Base-by-base conservation (phyloP, 2,113 vertebrate genomes). In the Gambusia holbrooki region DNA sequence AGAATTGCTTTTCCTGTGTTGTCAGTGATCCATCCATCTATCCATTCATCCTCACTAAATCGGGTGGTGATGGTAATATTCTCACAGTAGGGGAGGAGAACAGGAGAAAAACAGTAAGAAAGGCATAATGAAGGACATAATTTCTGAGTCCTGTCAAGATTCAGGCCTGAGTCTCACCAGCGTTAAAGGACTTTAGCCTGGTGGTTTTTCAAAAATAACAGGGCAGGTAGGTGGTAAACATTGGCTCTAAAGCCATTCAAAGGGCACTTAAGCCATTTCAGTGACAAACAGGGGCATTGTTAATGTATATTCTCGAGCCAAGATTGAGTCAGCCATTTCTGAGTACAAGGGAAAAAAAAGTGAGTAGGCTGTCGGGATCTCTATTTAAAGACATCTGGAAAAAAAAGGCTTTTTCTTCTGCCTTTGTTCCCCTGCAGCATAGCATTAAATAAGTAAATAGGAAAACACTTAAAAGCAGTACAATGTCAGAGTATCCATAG, bases 371-470 rank as follows among this genome's bases (percentile, higher is more conserved):
- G 82, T 80, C 79, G 81, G 87, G 69, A 84, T 79, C 77, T 83
- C 86, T 89, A 85, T 92, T 93, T 90, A 85, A 88, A 89, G 89
- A 89, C 83, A 79, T 91, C 81, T 66, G 70, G 27, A 27, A 90
- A 82, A 76, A 62, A 83, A 62, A 79, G 28, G 73, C 73, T 40
- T 83, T 88, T 76, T 83, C 81, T 76, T 67, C 76, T 85, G 1
- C 73, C 85, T 54, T 77, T 68, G 7, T 80, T 87, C 85, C 22
- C 84, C 85, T 28, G 77, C 83, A 85, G 86, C 83, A 68, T 84
- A 87, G 88, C 84, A 87, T 87, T 86, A 90, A 93, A 90, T 84
- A 92, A 89, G 86, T 69, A 88, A 91, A 92, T 90, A 85, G 91
- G 78, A 87, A 87, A 85, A 88, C 76, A 80, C 84, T 89, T 89